Base-by-base conservation (phyloP, 2,113 vertebrate genomes). In the Daubentonia madagascariensis region DNA sequence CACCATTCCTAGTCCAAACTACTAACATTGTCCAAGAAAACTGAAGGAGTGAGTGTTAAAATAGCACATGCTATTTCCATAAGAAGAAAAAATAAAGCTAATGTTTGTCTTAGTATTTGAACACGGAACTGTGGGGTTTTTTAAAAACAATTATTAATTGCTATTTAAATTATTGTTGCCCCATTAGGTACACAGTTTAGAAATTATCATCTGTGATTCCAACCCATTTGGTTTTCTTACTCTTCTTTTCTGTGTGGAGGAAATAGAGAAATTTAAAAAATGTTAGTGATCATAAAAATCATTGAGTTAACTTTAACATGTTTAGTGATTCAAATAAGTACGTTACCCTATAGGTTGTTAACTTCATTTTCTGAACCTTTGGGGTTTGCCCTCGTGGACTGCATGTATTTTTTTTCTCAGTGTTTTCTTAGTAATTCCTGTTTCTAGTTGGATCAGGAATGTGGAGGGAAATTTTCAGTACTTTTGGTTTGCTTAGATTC, bases 51-150 rank as follows among this genome's bases (percentile, higher is more conserved):
- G 91, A 95, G 86, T 97, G 92, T 95, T 97, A 54, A 89, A 92
- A 92, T 37, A 98, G 93, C 87, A 72, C 91, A 78, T 72, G 96
- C 97, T 97, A 86, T 96, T 98, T 97, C 79, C 89, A 80, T 89
- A 90, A 54, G 52, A 45, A 95, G 68, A 25, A 94, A 89, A 95
- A 97, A 63, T 1, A 40, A 65, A 83, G 68, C 96, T 93, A 57
- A 95, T 97, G 97, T 98, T 98, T 98, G 95, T 91, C 97, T 97
- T 98, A 61, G 91, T 96, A 98, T 98, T 98, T 98, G 97, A 98
- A 96, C 95, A 43, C 86, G 89, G 90, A 83, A 68, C 92, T 96
- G 98, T 70, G 78, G 0, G 12, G 28, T 70, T 96, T 98, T 97
- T 97, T 96, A 97, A 98, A 89, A 98, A 95, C n/a, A n/a, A n/a